These are phyloP conservation scores for Bovichtus variegatus DNA, from an alignment of 2,797 vertebrate genomes.

Conservation along the genomic window DNA sequence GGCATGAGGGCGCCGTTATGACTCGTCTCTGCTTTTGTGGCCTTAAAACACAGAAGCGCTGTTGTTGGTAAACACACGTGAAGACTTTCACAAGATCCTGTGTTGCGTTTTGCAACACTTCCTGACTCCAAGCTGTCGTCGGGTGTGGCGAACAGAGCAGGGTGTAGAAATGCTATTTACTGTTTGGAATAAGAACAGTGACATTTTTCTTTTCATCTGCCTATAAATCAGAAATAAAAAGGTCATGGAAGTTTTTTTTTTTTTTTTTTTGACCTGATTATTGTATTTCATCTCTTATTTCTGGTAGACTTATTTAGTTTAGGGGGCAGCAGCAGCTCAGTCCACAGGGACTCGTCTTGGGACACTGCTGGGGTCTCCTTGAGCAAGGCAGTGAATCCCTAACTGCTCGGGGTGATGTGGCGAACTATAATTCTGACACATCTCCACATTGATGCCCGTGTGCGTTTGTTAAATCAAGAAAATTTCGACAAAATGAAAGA, in stretches of 20 bases:
- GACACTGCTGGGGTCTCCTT: no score
- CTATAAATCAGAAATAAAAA: not conserved
- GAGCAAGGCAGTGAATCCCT: no score
- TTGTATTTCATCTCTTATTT: not conserved
- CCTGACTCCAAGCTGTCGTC: constrained; percentile 65
- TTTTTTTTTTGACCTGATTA: not conserved
- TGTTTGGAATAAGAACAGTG: constrained; percentile 19
- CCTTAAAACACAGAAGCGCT: constrained; percentile 15
- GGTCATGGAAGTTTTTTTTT: not conserved
- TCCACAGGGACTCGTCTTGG: no score
- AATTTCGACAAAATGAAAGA: no score
- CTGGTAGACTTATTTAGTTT: fast-evolving
- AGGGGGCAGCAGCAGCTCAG: no score
- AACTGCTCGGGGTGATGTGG: no score
- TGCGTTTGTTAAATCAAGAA: no score
- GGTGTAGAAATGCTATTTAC: not conserved
- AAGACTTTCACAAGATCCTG: constrained; percentile 84
- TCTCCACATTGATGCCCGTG: no score
- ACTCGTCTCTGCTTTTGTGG: not conserved
- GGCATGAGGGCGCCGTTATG: not conserved
- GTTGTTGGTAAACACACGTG: constrained; percentile 79
- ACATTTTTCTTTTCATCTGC: constrained; percentile 3
- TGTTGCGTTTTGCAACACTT: constrained; percentile 78
- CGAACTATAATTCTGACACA: no score
- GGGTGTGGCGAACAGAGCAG: constrained; percentile 70